Base-by-base conservation (phyloP, 2,888 invertebrate genomes). In the Dryobota labecula region DNA sequence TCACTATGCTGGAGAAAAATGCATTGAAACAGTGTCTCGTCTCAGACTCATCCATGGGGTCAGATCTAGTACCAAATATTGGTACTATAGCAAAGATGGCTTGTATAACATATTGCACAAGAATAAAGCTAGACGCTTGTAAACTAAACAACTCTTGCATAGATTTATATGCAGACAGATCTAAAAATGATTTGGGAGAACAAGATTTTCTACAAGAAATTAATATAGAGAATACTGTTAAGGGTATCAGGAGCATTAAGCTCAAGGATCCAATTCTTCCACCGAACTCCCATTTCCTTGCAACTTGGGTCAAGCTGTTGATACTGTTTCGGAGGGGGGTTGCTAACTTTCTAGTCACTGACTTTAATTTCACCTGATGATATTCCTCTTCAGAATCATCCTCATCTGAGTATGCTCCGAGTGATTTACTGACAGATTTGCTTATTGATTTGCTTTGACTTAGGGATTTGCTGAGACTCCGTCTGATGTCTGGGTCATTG, bases 31-130 rank as follows among this genome's bases (percentile, higher is more conserved):
- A 92, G 57, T 90, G 90, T 78, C 88, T 92, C 43, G 74, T 89
- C 20, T 90, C 92, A 7, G 89, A 87, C 2, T 88, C 89, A 78
- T 94, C 93, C 85, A 92, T 87, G 56, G 91, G 86, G 63, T 92
- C 90, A 57, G 96, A 89, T 87, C 92, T 95, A 43, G 87, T 89
- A 56, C 96, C 97, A 65, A 97, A 96, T 84, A 97, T 90, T 1
- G 97, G 97, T 61, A 97, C 54, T 30, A 96, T 83, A 18, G 96
- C 92, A 65, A 97, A 87, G 6, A 96, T 41, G 5, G 95, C 94
- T 82, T 97, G 93, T 47, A 96, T 85, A 15, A 92, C 70, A 91
- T 96, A 80, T 75, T 96, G 96, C 3, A 92, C 87, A 1, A 92
- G 69, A 43, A 96, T 86, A 8, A 96, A 83, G n/a, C 88, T 68